A percentile compares a stretch with the other conserved stretches of the same genome.
These are phyloP conservation scores for Mus caroli DNA, from an alignment of 2,797 vertebrate species.

Conservation along the genomic window DNA sequence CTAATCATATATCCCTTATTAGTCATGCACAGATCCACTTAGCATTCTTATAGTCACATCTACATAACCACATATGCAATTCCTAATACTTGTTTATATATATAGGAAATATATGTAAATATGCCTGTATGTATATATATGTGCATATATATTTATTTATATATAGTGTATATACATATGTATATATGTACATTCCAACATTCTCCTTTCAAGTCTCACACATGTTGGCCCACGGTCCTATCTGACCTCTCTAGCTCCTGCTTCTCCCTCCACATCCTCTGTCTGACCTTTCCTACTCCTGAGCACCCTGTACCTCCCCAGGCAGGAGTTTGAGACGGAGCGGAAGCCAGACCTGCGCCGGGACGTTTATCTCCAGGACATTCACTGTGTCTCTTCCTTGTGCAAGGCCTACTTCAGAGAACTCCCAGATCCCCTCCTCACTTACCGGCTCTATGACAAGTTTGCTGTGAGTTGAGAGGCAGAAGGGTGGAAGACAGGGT, in stretches of 20 bases:
- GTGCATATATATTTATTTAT: too few species aligned
- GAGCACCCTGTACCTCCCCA: slow-evolving; percentile 81
- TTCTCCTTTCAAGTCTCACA: not conserved
- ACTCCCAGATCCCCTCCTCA: slow-evolving; percentile 97
- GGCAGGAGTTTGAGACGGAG: slow-evolving; percentile 95
- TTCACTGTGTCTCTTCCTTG: slow-evolving; percentile 97
- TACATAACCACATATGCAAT: accelerated
- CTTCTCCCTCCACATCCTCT: not conserved
- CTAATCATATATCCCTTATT: not conserved
- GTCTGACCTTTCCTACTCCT: not conserved
- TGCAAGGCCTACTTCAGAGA: slow-evolving; percentile 98
- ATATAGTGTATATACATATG: accelerated
- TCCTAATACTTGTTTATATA: not conserved
- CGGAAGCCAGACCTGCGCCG: slow-evolving; percentile 92
- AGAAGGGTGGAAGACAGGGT: not conserved
- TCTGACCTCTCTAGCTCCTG: not conserved
- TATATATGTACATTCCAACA: accelerated
- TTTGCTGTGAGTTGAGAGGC: slow-evolving; percentile 92
- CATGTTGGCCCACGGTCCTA: not conserved
- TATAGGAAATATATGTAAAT: not conserved
- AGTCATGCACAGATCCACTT: not conserved
- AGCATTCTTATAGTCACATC: not conserved
- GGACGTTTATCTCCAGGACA: slow-evolving; percentile 96
- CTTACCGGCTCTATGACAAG: slow-evolving; percentile 97
- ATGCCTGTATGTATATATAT: not conserved